These are phyloP conservation scores for Diplodus sargus DNA, from an alignment of 2,797 vertebrate genomes.

Conservation along the genomic window DNA sequence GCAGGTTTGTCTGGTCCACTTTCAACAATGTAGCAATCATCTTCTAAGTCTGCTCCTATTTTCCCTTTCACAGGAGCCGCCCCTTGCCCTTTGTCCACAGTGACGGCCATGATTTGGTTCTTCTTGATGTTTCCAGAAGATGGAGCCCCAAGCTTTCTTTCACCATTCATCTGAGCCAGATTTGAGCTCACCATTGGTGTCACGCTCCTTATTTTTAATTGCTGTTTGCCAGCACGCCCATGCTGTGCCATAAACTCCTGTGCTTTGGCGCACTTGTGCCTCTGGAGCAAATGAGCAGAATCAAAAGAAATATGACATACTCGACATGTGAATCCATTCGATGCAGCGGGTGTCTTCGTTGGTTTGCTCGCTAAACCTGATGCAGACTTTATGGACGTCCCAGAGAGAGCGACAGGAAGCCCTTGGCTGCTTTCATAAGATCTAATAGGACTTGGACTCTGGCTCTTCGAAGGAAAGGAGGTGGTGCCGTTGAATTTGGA, in stretches of 20 bases:
- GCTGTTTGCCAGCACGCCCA: constrained; percentile 41
- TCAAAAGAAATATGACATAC: constrained; percentile 76
- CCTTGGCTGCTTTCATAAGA: not conserved
- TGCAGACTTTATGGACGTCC: not conserved
- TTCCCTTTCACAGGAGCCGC: constrained; percentile 31
- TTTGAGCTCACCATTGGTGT: constrained; percentile 8
- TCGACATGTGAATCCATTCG: constrained; percentile 57
- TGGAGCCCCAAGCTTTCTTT: constrained; percentile 36
- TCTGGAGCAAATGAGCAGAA: constrained; percentile 74
- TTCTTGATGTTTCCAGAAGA: constrained; percentile 41
- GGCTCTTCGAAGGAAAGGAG: not conserved
- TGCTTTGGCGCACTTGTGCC: constrained; percentile 79
- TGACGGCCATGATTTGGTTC: constrained; percentile 30
- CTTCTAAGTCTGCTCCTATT: constrained; percentile 50
- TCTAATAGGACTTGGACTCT: not conserved
- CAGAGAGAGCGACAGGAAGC: not conserved
- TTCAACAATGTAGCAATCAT: constrained; percentile 83
- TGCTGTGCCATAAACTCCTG: constrained; percentile 76
- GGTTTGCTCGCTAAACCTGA: constrained; percentile 15
- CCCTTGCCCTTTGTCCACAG: constrained; percentile 43
- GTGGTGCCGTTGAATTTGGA: not conserved
- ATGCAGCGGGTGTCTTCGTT: not conserved
- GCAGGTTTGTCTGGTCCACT: constrained; percentile 72
- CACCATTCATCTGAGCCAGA: constrained; percentile 57
- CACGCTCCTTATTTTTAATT: constrained; percentile 44